These are phyloP conservation scores for Lepidochrysops patricia DNA, from an alignment of 2,888 invertebrate species.

Conservation along the genomic window DNA sequence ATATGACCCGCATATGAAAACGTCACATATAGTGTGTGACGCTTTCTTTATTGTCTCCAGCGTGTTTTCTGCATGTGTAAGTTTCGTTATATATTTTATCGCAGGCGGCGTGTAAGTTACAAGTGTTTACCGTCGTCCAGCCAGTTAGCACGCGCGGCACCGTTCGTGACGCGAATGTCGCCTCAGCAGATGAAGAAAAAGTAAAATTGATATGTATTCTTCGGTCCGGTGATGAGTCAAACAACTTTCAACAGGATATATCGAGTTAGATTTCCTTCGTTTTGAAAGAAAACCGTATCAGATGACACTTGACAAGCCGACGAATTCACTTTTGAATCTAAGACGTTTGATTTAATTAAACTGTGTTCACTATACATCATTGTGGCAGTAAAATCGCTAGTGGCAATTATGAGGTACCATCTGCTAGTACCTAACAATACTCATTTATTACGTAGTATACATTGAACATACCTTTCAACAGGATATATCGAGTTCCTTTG, in stretches of 20 bases:
- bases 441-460: too few species aligned
- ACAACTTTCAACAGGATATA: slow-evolving; percentile 67
- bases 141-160: slow-evolving; percentile 58
- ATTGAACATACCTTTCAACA: too few species aligned
- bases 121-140: slow-evolving; percentile 26
- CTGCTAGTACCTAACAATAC: too few species aligned
- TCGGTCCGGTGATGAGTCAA: slow-evolving; percentile 43
- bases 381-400: background rate
- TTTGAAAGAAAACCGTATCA: slow-evolving; percentile 23
- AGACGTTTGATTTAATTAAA: background rate
- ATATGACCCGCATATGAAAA: background rate
- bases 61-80: slow-evolving; percentile 23
- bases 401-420: too few species aligned
- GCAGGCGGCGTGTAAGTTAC: slow-evolving; percentile 26
- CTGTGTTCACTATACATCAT: background rate
- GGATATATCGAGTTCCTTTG: slow-evolving; percentile 43
- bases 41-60: slow-evolving; percentile 22
- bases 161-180: slow-evolving; percentile 66
- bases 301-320: background rate
- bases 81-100: slow-evolving; percentile 28
- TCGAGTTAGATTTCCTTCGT: slow-evolving; percentile 28
- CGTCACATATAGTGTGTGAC: slow-evolving; percentile 16
- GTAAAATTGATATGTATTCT: slow-evolving; percentile 65
- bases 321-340: background rate
- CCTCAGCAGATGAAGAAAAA: slow-evolving; percentile 61